phyloP scores from a whole-genome alignment of 2,113 vertebrate genomes.

The Nothoprocta pentlandii region DNA sequence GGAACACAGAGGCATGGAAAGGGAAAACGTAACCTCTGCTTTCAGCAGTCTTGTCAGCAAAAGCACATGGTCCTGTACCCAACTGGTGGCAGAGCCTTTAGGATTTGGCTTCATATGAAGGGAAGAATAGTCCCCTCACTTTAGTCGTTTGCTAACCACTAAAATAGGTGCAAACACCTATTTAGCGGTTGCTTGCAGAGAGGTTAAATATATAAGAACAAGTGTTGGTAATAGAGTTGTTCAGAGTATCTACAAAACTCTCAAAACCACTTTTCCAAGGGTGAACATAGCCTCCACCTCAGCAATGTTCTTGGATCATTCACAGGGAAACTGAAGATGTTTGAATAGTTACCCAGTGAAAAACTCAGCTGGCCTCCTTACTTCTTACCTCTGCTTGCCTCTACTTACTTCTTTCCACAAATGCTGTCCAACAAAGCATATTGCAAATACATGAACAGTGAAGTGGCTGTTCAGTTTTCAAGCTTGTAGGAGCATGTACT shows the following conservation, averaged over 20 bases:
- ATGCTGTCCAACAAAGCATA: background rate
- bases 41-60: background rate
- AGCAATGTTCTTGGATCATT: background rate
- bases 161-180: background rate
- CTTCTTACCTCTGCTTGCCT: background rate
- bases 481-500: background rate
- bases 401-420: background rate
- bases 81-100: background rate
- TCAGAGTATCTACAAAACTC: background rate
- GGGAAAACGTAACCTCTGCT: background rate
- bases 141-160: background rate
- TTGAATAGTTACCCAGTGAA: background rate
- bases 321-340: background rate
- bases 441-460: constrained; percentile 26
- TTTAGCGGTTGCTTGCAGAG: background rate
- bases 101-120: background rate
- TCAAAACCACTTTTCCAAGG: background rate
- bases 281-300: background rate
- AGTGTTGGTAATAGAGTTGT: background rate
- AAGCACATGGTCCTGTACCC: background rate
- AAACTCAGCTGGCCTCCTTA: background rate
- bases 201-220: background rate
- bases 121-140: background rate
- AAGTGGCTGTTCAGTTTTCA: constrained; percentile 34
- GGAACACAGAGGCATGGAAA: background rate